Conservation (phyloP, 1,140 invertebrate genomes). For the Thaumatotibia leucotreta region DNA sequence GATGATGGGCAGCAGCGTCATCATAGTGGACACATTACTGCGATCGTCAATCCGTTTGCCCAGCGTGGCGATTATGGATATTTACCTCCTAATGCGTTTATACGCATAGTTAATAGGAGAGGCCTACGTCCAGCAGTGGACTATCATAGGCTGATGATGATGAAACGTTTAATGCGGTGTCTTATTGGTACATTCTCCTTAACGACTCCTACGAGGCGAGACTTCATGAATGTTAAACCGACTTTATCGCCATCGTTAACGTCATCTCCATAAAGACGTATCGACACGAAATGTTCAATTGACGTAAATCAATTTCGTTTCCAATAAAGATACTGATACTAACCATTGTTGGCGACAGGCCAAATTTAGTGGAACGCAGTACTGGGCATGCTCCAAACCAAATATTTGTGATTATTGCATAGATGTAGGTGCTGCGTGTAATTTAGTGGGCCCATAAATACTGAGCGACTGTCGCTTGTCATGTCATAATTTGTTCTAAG, state of each 20-base stretch:
- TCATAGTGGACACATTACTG: too few species aligned
- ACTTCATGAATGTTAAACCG: not conserved
- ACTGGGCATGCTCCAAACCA: not conserved
- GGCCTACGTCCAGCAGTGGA: too few species aligned
- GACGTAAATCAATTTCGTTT: not conserved
- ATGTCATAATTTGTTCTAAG: too few species aligned
- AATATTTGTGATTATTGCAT: conserved; percentile 3
- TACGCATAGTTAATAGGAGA: too few species aligned
- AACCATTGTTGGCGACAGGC: not conserved
- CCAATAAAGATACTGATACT: conserved; percentile 7
- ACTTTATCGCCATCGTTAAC: not conserved
- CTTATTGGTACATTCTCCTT: too few species aligned
- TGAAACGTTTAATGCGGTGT: too few species aligned
- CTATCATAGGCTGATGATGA: too few species aligned
- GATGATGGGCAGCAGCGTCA: too few species aligned
- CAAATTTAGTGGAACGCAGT: not conserved
- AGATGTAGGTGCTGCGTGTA: not conserved
- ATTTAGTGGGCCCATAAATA: not conserved
- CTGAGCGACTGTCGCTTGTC: not conserved
- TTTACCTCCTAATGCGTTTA: too few species aligned
- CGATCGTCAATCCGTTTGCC: too few species aligned
- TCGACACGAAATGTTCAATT: not conserved
- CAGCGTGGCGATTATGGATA: too few species aligned
- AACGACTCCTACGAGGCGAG: not conserved
- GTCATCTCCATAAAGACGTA: not conserved